These are phyloP conservation scores for Conus ventricosus DNA, from an alignment of 1,140 invertebrate species.

Conservation along the genomic window DNA sequence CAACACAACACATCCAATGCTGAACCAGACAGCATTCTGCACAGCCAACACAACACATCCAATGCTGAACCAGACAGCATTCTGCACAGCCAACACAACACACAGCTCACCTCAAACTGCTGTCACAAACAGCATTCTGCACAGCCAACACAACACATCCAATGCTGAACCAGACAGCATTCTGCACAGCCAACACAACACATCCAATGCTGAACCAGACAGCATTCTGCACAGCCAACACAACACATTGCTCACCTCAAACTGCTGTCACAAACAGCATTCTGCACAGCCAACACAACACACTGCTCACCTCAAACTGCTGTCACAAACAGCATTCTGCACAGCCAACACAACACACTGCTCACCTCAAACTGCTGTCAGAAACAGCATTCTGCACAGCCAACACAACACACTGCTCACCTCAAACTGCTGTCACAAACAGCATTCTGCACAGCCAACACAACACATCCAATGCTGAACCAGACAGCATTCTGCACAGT, in stretches of 20 bases:
- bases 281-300: conserved; percentile 77
- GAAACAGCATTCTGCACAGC: conserved; percentile 87
- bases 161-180: conserved; percentile 92
- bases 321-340: conserved; percentile 94
- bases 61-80: conserved; percentile 92
- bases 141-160: conserved; percentile 76
- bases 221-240: conserved; percentile 82
- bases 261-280: conserved; percentile 95
- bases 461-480: conserved; percentile 84
- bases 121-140: conserved; percentile 94
- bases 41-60: conserved; percentile 76
- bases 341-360: too few species aligned
- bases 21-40: conserved; percentile 93
- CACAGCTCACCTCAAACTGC: too few species aligned
- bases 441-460: conserved; percentile 82
- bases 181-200: conserved; percentile 77
- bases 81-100: conserved; percentile 77
- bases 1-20: conserved; percentile 80
- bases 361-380: too few species aligned
- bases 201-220: conserved; percentile 91
- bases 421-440: too few species aligned
- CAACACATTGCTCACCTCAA: too few species aligned
- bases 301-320: too few species aligned
- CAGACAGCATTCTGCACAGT: conserved; percentile 89
- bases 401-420: too few species aligned